These are phyloP conservation scores for Colletes latitarsis DNA, from an alignment of 1,140 invertebrate genomes.

Conservation along the genomic window DNA sequence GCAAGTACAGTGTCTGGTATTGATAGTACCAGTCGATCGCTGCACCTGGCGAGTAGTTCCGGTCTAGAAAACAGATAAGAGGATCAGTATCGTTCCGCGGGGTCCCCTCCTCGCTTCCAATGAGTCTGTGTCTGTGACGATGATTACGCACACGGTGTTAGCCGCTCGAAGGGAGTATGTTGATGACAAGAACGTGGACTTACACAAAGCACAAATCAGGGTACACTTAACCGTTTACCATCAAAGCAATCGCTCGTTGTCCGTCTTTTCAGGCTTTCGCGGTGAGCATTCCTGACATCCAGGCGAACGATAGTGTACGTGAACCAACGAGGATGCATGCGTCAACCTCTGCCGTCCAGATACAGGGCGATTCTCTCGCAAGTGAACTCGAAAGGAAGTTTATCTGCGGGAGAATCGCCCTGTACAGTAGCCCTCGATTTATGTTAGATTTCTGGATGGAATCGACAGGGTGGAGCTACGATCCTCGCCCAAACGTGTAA, in stretches of 20 bases:
- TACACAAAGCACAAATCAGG: constrained; percentile 36
- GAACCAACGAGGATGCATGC: too few species aligned
- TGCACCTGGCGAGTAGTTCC: constrained; percentile 56
- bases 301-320: too few species aligned
- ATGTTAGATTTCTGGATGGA: neutral
- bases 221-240: constrained; percentile 52
- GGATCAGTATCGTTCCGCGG: constrained; percentile 42
- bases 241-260: constrained; percentile 41
- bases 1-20: constrained; percentile 70
- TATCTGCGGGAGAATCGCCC: too few species aligned
- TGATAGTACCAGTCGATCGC: constrained; percentile 72
- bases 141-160: constrained; percentile 1
- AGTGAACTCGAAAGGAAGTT: too few species aligned
- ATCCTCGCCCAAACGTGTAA: too few species aligned
- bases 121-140: constrained; percentile 28
- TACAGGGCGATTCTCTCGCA: too few species aligned
- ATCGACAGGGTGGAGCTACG: too few species aligned
- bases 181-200: constrained; percentile 35
- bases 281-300: too few species aligned
- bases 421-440: neutral
- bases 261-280: neutral
- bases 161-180: constrained; percentile 4
- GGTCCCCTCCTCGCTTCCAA: neutral
- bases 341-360: too few species aligned
- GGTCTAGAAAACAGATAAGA: constrained; percentile 70